phyloP scores from a whole-genome alignment of 2,113 vertebrate species.

The Cinclus cinclus region DNA sequence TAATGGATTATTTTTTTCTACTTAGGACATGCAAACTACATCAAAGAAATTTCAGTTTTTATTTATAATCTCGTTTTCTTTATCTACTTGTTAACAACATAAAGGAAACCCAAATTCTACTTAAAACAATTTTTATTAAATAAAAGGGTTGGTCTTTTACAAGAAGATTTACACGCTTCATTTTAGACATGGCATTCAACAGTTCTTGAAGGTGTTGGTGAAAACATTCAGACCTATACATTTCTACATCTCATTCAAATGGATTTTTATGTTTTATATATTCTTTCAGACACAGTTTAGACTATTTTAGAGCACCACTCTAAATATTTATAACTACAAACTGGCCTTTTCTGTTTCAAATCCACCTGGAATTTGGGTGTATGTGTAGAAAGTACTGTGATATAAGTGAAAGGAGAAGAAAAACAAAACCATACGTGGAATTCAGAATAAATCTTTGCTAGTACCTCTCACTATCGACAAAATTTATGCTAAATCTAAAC shows the following conservation, averaged over 20 bases:
- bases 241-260: background rate
- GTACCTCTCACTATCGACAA: background rate
- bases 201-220: background rate
- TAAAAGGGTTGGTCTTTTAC: background rate
- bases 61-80: background rate
- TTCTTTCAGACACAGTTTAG: background rate
- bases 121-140: background rate
- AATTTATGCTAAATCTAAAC: background rate
- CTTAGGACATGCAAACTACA: background rate
- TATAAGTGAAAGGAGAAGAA: background rate
- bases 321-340: background rate
- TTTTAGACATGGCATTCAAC: background rate
- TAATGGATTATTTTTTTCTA: background rate
- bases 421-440: background rate
- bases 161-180: background rate
- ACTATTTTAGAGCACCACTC: background rate
- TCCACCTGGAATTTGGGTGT: background rate
- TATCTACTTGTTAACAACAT: background rate
- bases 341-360: background rate
- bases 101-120: background rate
- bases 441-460: background rate
- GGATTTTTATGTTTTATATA: background rate
- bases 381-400: background rate
- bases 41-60: background rate
- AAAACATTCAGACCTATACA: background rate